Evolutionary conservation across 2,113 vertebrate genomes (phyloP).

Genomic region (Tragelaphus scriptus): DNA sequence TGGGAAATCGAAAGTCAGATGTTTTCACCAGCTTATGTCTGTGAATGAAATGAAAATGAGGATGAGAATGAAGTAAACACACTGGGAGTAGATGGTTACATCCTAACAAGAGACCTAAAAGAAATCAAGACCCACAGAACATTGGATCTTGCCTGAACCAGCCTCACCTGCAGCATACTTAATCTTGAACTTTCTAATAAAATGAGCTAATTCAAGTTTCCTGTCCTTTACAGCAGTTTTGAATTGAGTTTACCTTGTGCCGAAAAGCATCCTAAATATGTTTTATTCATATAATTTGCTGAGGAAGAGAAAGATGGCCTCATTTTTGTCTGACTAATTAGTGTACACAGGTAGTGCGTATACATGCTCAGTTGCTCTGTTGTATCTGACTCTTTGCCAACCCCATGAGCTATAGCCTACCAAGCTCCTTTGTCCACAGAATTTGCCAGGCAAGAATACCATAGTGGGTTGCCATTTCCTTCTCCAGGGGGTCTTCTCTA

Average conservation of each 20-base stretch:
- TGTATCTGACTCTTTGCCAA: not conserved
- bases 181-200: not conserved
- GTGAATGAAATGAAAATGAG: not conserved
- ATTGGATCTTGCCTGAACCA: not conserved
- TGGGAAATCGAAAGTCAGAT: not conserved
- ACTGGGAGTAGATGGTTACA: rapidly evolving
- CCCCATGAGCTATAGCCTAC: not conserved
- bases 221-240: not conserved
- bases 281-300: not conserved
- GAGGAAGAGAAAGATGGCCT: not conserved
- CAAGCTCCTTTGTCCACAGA: not conserved
- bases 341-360: not conserved
- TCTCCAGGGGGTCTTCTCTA: not conserved
- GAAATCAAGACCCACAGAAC: not conserved
- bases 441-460: not conserved
- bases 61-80: not conserved
- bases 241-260: not conserved
- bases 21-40: not conserved
- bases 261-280: not conserved
- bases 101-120: not conserved
- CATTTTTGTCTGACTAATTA: not conserved
- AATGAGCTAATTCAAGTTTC: not conserved
- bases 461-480: not conserved
- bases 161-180: not conserved
- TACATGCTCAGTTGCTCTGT: not conserved